These are phyloP conservation scores for Sigmodon hispidus DNA, from an alignment of 2,113 vertebrate genomes.

Conservation along the genomic window DNA sequence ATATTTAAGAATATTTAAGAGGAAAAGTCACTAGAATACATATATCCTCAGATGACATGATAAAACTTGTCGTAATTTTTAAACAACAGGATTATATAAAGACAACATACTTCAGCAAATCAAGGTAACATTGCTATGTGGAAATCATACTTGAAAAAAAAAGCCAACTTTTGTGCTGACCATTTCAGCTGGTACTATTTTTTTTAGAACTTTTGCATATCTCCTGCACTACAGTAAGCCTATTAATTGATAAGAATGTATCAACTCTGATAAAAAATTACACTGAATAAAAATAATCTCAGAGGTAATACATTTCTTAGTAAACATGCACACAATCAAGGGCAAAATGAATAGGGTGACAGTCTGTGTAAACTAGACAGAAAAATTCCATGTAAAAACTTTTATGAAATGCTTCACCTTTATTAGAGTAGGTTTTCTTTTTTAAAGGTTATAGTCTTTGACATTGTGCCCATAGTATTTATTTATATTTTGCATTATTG, in stretches of 20 bases:
- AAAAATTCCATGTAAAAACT: not conserved
- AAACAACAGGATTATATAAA: not conserved
- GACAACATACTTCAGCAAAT: not conserved
- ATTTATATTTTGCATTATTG: not conserved
- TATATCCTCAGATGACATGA: not conserved
- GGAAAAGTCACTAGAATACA: not conserved
- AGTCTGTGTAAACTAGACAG: not conserved
- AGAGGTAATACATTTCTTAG: not conserved
- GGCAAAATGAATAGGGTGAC: not conserved
- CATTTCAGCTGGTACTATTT: not conserved
- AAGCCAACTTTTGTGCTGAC: not conserved
- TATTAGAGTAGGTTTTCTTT: not conserved
- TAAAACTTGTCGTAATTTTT: not conserved
- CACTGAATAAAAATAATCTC: not conserved
- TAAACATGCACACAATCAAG: not conserved
- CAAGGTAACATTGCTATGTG: not conserved
- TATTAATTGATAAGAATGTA: constrained; percentile 14
- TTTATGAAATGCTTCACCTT: not conserved
- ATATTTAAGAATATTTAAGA: not conserved
- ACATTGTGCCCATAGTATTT: not conserved
- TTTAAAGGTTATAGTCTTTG: not conserved
- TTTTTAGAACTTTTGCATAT: not conserved
- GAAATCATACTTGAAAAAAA: not conserved
- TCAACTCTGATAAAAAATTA: not conserved
- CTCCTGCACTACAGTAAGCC: not conserved